Evolutionary conservation across 1,140 invertebrate species (phyloP).

Genomic region (Drosophila funebris): DNA sequence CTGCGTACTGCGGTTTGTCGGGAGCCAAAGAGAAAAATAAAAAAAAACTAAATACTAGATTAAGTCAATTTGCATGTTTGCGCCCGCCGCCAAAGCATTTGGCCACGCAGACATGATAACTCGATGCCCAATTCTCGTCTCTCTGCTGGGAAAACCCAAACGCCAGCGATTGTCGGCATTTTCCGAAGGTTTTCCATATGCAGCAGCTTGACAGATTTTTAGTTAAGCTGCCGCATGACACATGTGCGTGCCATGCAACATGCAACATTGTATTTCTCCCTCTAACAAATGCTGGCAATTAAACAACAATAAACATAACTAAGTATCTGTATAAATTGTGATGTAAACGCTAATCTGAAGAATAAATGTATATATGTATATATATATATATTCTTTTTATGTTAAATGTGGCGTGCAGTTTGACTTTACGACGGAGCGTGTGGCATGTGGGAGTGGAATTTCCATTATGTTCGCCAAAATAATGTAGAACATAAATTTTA

Average conservation of each 20-base stretch:
- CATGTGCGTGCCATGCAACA: conserved; percentile 56
- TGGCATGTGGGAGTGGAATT: conserved; percentile 44
- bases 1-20: conserved; percentile 58
- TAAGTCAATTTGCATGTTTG: conserved; percentile 76
- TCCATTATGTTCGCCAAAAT: conserved; percentile 21
- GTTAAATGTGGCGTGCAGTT: conserved; percentile 50
- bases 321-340: conserved; percentile 32
- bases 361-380: conserved; percentile 4
- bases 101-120: conserved; percentile 69
- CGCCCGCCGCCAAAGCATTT: conserved; percentile 58
- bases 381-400: conserved; percentile 8
- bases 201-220: conserved; percentile 30
- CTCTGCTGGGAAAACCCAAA: conserved; percentile 60
- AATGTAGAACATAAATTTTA: conserved; percentile 35
- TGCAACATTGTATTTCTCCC: conserved; percentile 13
- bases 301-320: conserved; percentile 50
- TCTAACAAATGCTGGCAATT: conserved; percentile 52
- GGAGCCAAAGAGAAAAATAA: conserved; percentile 19
- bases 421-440: conserved; percentile 20
- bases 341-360: conserved; percentile 27
- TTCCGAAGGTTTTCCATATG: conserved; percentile 76
- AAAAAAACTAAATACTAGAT: conserved; percentile 74
- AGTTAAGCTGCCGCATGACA: conserved; percentile 35
- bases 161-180: conserved; percentile 70
- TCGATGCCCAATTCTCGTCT: conserved; percentile 23